phyloP scores from a whole-genome alignment of 1,140 invertebrate genomes.

The Pemphigus obesinymphae region DNA sequence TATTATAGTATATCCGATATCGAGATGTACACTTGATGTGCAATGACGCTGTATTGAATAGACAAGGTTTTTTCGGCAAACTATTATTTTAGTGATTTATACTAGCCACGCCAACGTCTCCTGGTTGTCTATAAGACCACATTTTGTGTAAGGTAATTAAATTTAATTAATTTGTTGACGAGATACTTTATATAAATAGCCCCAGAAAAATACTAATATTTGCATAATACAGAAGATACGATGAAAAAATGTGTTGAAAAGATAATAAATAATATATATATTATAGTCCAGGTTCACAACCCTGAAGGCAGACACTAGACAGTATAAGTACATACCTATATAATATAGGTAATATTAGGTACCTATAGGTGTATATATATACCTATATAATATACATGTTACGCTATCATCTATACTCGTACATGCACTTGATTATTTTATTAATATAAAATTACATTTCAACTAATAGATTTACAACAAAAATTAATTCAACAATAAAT shows the following conservation, averaged over 20 bases:
- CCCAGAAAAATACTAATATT: background rate
- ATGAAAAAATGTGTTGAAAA: background rate
- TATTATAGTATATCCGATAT: too few relatives aligned
- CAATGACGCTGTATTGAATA: constrained; percentile 7
- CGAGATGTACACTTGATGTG: background rate
- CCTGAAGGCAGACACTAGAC: too few relatives aligned
- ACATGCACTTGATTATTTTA: too few relatives aligned
- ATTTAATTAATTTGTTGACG: background rate
- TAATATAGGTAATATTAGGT: too few relatives aligned
- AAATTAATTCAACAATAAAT: too few relatives aligned
- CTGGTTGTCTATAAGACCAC: background rate
- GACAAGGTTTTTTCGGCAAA: background rate
- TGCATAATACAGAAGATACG: background rate
- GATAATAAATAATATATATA: background rate
- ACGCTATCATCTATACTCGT: too few relatives aligned
- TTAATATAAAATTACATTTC: too few relatives aligned
- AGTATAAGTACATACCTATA: too few relatives aligned
- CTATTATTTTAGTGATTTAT: background rate
- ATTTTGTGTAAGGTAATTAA: background rate
- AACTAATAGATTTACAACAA: too few relatives aligned
- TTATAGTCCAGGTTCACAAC: too few relatives aligned
- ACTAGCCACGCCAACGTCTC: constrained; percentile 13
- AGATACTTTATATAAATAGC: background rate
- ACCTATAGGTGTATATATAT: too few relatives aligned
- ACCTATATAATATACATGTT: too few relatives aligned